Conservation (phyloP, 1,140 invertebrate genomes). For the Drosophila lacteicornis region DNA sequence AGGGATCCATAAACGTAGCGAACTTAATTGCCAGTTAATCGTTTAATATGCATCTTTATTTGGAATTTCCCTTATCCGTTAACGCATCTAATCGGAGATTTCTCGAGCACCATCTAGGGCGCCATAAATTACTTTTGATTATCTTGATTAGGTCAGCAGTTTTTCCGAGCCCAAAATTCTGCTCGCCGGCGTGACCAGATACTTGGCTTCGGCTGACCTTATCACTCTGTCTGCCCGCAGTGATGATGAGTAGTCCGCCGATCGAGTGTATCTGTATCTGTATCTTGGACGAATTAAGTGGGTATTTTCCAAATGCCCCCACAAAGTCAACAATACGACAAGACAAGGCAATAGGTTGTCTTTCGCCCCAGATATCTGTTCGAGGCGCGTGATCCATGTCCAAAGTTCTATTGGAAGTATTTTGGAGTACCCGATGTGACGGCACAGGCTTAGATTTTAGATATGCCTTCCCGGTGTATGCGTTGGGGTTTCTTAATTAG, state of each 20-base stretch:
- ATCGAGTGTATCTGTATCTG: conserved; percentile 34
- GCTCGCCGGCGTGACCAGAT: conserved; percentile 24
- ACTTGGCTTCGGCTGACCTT: conserved; percentile 42
- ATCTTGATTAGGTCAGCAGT: conserved; percentile 42
- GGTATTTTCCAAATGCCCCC: conserved; percentile 42
- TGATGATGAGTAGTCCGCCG: conserved; percentile 20
- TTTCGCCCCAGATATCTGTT: conserved; percentile 36
- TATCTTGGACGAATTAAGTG: conserved; percentile 36
- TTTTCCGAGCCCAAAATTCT: conserved; percentile 8
- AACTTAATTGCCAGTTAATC: conserved; percentile 63
- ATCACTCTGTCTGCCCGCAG: conserved; percentile 24
- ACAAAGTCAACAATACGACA: conserved; percentile 39
- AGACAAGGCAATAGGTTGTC: conserved; percentile 29
- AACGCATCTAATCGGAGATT: conserved; percentile 45
- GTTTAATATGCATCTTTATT: conserved; percentile 59
- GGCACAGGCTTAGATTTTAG: conserved; percentile 34
- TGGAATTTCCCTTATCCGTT: conserved; percentile 24
- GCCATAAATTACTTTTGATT: conserved; percentile 28
- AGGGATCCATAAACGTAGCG: conserved; percentile 28
- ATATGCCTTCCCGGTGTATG: conserved; percentile 17
- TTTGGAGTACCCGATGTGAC: conserved; percentile 44
- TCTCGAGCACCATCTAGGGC: conserved; percentile 30
- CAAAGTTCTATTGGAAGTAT: conserved; percentile 24
- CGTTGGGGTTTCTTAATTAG: conserved; percentile 54
- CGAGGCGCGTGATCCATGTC: conserved; percentile 31